Percentiles rank a stretch among this genome's conserved stretches.
Conservation (phyloP, 2,888 invertebrate species). For the Cistogaster globosa region DNA sequence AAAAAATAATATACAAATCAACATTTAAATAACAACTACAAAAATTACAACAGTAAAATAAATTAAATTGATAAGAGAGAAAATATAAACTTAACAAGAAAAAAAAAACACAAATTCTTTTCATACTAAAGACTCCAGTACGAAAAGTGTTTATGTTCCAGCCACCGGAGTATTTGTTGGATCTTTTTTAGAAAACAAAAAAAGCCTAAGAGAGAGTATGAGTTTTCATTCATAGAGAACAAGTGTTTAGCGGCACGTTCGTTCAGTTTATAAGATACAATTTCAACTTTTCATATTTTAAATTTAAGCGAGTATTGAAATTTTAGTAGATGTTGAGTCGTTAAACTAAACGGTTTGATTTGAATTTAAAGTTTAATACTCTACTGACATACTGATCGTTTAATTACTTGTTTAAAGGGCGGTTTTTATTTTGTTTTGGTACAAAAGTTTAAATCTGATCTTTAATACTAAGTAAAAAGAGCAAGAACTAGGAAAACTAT, state of each 20-base stretch:
- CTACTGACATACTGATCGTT: background rate
- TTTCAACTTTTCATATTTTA: constrained; percentile 42
- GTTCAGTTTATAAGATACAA: constrained; percentile 29
- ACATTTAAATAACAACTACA: constrained; percentile 19
- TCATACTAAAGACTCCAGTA: background rate
- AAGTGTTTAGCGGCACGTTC: constrained; percentile 25
- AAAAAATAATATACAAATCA: constrained; percentile 40
- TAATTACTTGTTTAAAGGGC: background rate
- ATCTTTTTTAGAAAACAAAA: constrained; percentile 26
- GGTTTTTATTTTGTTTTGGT: constrained; percentile 9
- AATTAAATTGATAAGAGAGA: constrained; percentile 67
- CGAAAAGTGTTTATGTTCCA: too few relatives aligned
- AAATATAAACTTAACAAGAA: constrained; percentile 49
- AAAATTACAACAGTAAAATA: constrained; percentile 33
- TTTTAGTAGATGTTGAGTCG: constrained; percentile 66
- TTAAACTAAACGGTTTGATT: constrained; percentile 66
- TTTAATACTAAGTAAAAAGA: constrained; percentile 30
- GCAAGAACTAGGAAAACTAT: constrained; percentile 20
- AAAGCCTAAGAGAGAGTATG: constrained; percentile 23
- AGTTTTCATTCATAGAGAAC: constrained; percentile 3
- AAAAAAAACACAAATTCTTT: constrained; percentile 40
- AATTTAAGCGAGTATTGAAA: constrained; percentile 64
- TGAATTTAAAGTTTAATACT: constrained; percentile 4
- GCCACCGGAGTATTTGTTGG: constrained; percentile 8
- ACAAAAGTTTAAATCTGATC: constrained; percentile 38